Evolutionary conservation across 2,113 vertebrate species (phyloP).

Genomic region (Myxocyprinus asiaticus): DNA sequence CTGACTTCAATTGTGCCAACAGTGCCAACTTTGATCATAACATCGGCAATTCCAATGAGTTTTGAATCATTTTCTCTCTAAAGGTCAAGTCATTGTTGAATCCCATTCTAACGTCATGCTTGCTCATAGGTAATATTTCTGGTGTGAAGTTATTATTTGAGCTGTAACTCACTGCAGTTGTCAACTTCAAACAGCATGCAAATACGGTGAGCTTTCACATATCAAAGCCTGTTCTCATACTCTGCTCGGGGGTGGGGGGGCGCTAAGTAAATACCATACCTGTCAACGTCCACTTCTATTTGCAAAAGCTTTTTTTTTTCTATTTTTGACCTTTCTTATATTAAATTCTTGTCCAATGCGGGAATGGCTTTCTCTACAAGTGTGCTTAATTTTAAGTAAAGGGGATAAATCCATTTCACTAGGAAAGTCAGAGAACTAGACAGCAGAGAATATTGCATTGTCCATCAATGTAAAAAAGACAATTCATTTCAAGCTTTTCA

Average conservation of each 20-base stretch:
- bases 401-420: slow-evolving; percentile 8
- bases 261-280: slow-evolving; percentile 50
- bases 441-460: slow-evolving; percentile 11
- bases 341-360: slow-evolving; percentile 42
- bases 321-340: slow-evolving; percentile 49
- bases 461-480: slow-evolving; percentile 19
- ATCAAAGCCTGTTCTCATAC: slow-evolving; percentile 10
- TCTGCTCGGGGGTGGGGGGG: neutral
- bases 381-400: slow-evolving; percentile 39
- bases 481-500: slow-evolving; percentile 24
- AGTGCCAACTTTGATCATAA: neutral
- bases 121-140: neutral
- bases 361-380: neutral
- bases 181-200: slow-evolving; percentile 28
- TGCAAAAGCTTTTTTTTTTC: slow-evolving; percentile 35
- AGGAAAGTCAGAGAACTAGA: slow-evolving; percentile 27
- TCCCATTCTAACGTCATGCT: neutral
- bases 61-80: neutral
- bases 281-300: slow-evolving; percentile 51
- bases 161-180: neutral
- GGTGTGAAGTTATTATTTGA: slow-evolving; percentile 32
- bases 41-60: neutral
- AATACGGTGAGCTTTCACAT: slow-evolving; percentile 25
- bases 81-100: neutral
- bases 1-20: neutral